Base-by-base conservation (phyloP, 2,113 vertebrate genomes). In the Chascanopsetta lugubris region DNA sequence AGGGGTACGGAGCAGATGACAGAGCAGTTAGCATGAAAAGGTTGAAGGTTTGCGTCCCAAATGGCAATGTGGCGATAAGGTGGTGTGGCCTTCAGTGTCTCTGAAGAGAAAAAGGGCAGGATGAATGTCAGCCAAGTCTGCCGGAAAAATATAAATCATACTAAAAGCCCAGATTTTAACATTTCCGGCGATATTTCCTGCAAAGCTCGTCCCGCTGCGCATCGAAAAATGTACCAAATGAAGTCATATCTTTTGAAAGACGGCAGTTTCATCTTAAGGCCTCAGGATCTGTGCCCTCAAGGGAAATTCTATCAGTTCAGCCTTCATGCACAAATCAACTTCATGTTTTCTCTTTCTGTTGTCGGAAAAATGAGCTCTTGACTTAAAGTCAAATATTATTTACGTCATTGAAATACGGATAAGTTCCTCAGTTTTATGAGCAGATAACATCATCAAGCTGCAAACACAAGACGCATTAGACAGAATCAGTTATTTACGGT, bases 41-140 rank as follows among this genome's bases (percentile, higher is more conserved):
- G 87, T 89, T 75, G 85, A 82, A 84, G 75, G 87, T 88, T 80
- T 70, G 55, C 56, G 11, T 82, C 83, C 51, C 57, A 88, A 88
- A 85, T 78, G 77, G 84, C 81, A 88, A 76, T 46, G 47, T 71
- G 72, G 64, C 55, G 72, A 85, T 87, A 80, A 75, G 79, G 61
- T 83, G 69, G 25, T 68, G 30, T 70, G 77, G 56, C 77, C 77
- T 85, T 79, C 82, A 79, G 6, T 25, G 56, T 29, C 49, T 80
- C 67, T 75, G 64, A 85, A 60, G 63, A 78, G 55, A 70, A 42
- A 89, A 88, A 89, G 87, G 89, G 75, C 85, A 87, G 30, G 36
- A 55, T 82, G 89, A 87, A 88, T 88, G 87, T 85, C 85, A 89
- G 71, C 70, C 43, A 48, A 77, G 72, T 75, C 80, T 76, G 48